Conservation (phyloP, 2,797 vertebrate genomes). For the Notolabrus celidotus region DNA sequence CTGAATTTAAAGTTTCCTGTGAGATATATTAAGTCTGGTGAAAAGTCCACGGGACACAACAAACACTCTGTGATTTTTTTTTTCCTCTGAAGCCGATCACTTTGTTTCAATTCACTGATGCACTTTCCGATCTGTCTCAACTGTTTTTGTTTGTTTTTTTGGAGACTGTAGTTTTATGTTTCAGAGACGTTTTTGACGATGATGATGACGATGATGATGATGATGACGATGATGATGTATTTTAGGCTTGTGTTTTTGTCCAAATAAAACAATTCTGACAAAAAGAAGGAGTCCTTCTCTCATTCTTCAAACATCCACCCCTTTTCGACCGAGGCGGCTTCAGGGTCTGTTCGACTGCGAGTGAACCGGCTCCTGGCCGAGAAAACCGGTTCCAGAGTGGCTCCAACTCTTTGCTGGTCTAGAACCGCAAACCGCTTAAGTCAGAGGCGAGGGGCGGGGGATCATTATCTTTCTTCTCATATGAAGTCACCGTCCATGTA, state of each 20-base stretch:
- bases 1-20: slow-evolving; percentile 7
- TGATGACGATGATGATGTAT: slow-evolving; percentile 48
- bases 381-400: no score
- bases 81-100: slow-evolving; percentile 13
- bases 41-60: neutral
- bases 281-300: neutral
- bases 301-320: no score
- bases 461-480: no score
- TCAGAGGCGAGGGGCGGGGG: no score
- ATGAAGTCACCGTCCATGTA: no score
- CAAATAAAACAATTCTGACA: slow-evolving; percentile 77
- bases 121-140: slow-evolving; percentile 76
- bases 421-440: no score
- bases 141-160: slow-evolving; percentile 35
- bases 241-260: slow-evolving; percentile 63
- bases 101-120: slow-evolving; percentile 68
- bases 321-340: no score
- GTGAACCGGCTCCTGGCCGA: no score
- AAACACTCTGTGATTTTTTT: neutral
- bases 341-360: no score
- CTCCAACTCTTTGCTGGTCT: no score
- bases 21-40: neutral
- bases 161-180: slow-evolving; percentile 48
- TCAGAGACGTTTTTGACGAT: slow-evolving; percentile 51
- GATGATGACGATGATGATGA: slow-evolving; percentile 37